Conservation (phyloP, 1,140 invertebrate species). For the Aphis craccivora region DNA sequence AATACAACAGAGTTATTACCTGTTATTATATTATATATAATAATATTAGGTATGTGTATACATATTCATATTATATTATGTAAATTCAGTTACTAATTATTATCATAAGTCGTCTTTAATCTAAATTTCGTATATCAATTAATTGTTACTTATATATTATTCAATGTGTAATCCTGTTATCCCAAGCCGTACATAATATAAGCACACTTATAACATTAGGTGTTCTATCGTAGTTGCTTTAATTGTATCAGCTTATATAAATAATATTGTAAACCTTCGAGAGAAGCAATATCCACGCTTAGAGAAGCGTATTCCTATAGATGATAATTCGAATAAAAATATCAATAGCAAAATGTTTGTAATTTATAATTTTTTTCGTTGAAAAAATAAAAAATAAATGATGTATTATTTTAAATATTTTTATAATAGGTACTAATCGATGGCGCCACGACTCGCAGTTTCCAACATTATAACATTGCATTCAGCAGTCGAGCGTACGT, state of each 20-base stretch:
- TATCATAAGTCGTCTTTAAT: background rate
- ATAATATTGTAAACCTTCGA: background rate
- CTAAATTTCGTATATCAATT: background rate
- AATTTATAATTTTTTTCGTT: background rate
- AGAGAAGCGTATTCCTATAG: background rate
- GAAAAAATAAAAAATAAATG: background rate
- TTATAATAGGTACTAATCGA: background rate
- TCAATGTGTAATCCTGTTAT: background rate
- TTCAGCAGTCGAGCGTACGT: background rate
- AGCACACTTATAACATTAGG: background rate
- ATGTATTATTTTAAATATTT: background rate
- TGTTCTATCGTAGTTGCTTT: background rate
- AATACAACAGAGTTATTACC: background rate
- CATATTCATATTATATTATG: background rate
- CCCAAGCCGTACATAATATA: background rate
- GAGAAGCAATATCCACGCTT: background rate
- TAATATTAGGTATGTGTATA: background rate
- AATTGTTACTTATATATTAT: background rate
- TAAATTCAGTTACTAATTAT: background rate
- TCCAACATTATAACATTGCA: background rate
- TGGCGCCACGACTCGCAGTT: background rate
- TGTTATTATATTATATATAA: background rate
- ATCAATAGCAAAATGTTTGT: background rate
- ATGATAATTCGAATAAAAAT: background rate
- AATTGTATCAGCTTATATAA: background rate